These are phyloP conservation scores for Mixornis gularis DNA, from an alignment of 2,113 vertebrate species.

Conservation along the genomic window DNA sequence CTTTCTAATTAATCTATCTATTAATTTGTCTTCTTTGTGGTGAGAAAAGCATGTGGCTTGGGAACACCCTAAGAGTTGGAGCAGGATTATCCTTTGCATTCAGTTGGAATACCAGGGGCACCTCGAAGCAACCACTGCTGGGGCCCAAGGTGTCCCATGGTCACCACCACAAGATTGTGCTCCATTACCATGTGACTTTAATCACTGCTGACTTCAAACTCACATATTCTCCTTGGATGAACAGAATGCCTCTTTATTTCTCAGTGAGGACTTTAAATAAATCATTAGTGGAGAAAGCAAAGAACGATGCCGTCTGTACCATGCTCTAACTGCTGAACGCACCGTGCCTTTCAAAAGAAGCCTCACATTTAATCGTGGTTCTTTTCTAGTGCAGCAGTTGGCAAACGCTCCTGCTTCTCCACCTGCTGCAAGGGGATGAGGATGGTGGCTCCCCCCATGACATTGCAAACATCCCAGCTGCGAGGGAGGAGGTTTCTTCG, in stretches of 20 bases:
- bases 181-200: background rate
- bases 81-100: background rate
- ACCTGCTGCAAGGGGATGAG: background rate
- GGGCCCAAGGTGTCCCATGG: rapidly evolving
- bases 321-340: background rate
- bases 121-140: background rate
- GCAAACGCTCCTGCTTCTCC: background rate
- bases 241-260: background rate
- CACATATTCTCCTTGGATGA: background rate
- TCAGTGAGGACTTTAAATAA: background rate
- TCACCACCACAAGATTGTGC: background rate
- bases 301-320: background rate
- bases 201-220: background rate
- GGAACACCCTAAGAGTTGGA: background rate
- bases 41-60: background rate
- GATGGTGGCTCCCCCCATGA: background rate
- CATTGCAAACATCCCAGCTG: conserved; percentile 68
- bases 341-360: rapidly evolving
- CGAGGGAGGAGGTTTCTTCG: conserved; percentile 59
- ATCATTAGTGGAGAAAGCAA: background rate
- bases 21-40: background rate
- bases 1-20: too few species aligned
- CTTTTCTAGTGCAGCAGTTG: background rate
- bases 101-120: background rate
- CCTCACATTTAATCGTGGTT: background rate